Evolutionary conservation across 2,888 invertebrate genomes (phyloP), one percentile per base, ranked within the genome.

Genomic region (Apamea sordens): DNA sequence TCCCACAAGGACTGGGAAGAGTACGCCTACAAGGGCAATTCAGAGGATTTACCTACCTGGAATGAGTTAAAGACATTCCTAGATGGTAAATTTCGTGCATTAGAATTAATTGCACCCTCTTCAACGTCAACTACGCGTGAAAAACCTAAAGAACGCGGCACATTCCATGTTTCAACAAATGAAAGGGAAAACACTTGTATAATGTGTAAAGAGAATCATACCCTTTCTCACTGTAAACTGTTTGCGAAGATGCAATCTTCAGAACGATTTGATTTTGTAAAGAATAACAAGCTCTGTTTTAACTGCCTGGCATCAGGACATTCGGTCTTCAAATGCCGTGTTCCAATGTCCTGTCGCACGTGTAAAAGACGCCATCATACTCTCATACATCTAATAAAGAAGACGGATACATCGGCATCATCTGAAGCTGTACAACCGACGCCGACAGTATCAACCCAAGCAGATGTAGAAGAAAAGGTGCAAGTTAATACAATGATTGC

Each of bases 241-340:
- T 44, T 44, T 44, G 44, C 44, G 13, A 44, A 44, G 44, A 44
- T 44, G 44, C 8, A 10, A 44, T 2, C 44, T 0, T 44, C 44
- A 44, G 13, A 44, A 44, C 44, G 44, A 44, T 44, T 44, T 50
- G 56, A 24, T 10, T 56, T 10, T 10, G 56, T 56, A 24, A 67
- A 59, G 59, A 59, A n/a, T n/a, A 59, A 59, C 59, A 59, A 59
- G 59, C 59, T n/a, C 59, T 59, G 59, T 59, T 59, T 61, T 61
- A n/a, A 61, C 59, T 61, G 59, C n/a, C 59, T 61, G 59, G 59
- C 59, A 61, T 61, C n/a, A 61, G 59, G 59, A 61, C n/a, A 61
- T 61, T n/a, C 13, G 59, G 59, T 61, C 7, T 61, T 61, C 13
- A 61, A n/a, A 61, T 61, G n/a, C n/a, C 59, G 59, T n/a, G n/a